phyloP scores from a whole-genome alignment of 2,888 invertebrate species.

The Crossocerus cetratus region DNA sequence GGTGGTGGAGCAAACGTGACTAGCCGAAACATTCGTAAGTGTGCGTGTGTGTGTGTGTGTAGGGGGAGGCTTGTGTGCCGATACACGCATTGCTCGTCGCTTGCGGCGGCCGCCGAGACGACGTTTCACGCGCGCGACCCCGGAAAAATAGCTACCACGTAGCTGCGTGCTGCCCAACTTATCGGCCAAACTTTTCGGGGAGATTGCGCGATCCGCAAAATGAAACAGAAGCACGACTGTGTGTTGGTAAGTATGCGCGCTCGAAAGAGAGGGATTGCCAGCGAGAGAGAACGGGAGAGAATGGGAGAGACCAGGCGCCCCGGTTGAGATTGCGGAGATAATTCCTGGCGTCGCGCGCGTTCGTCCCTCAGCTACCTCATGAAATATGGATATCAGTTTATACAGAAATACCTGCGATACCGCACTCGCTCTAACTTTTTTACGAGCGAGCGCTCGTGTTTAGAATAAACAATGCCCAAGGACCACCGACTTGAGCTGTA shows the following conservation, averaged over 20 bases:
- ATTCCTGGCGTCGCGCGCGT: slow-evolving; percentile 3
- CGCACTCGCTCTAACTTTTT: neutral
- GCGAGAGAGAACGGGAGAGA: neutral
- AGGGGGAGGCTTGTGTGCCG: neutral
- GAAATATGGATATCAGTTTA: slow-evolving; percentile 3
- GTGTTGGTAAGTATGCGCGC: slow-evolving; percentile 5
- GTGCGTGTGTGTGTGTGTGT: slow-evolving; percentile 10
- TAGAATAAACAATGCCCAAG: too few species aligned
- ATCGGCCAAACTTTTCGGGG: neutral
- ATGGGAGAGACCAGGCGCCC: neutral
- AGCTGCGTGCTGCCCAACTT: neutral
- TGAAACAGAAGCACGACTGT: neutral
- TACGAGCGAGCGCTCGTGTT: neutral
- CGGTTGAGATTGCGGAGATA: neutral
- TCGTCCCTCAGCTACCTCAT: neutral
- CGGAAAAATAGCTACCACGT: neutral
- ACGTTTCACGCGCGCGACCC: neutral
- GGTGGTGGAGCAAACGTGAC: slow-evolving; percentile 34
- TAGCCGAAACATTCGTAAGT: slow-evolving; percentile 17
- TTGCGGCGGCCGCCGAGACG: too few species aligned
- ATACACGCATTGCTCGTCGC: neutral
- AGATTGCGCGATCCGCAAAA: neutral
- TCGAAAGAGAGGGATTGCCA: neutral
- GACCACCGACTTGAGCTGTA: too few species aligned
- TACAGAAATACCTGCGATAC: neutral